phyloP scores from a whole-genome alignment of 2,888 invertebrate genomes.

The Sinodicranocentrus sp. region DNA sequence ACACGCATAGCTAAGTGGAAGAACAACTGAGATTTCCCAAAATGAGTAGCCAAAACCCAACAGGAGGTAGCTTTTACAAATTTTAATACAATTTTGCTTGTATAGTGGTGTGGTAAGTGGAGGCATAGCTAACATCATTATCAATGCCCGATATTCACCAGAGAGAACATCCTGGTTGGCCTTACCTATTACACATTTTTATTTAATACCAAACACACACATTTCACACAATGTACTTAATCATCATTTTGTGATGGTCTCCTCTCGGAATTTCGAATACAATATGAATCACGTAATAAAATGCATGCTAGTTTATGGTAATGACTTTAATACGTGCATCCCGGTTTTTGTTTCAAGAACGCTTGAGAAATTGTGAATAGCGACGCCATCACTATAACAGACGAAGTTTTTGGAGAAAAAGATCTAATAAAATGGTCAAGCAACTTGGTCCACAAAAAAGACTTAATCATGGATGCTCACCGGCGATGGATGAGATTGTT shows the following conservation, averaged over 20 bases:
- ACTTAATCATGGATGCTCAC: neutral
- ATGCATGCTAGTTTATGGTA: constrained; percentile 9
- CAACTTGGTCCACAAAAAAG: neutral
- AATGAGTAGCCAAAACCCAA: constrained; percentile 59
- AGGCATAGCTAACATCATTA: constrained; percentile 18
- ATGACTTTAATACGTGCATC: neutral
- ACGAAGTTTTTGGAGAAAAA: constrained; percentile 26
- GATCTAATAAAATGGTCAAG: constrained; percentile 26
- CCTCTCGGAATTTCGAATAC: neutral
- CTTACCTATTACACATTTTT: constrained; percentile 49
- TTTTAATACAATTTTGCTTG: constrained; percentile 16
- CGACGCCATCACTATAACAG: neutral
- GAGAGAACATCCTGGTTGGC: constrained; percentile 63
- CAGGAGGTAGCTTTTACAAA: constrained; percentile 59
- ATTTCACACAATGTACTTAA: neutral
- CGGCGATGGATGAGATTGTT: neutral
- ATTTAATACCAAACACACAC: constrained; percentile 37
- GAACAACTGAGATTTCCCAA: constrained; percentile 56
- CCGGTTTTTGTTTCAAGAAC: constrained; percentile 23
- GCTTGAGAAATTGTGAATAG: neutral
- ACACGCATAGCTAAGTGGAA: constrained; percentile 42
- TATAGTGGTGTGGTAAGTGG: neutral
- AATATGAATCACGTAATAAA: neutral
- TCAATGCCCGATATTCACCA: constrained; percentile 34
- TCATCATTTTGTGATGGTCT: neutral